Base-by-base conservation (phyloP, 2,113 vertebrate genomes). In the Pollimyrus isidori region DNA sequence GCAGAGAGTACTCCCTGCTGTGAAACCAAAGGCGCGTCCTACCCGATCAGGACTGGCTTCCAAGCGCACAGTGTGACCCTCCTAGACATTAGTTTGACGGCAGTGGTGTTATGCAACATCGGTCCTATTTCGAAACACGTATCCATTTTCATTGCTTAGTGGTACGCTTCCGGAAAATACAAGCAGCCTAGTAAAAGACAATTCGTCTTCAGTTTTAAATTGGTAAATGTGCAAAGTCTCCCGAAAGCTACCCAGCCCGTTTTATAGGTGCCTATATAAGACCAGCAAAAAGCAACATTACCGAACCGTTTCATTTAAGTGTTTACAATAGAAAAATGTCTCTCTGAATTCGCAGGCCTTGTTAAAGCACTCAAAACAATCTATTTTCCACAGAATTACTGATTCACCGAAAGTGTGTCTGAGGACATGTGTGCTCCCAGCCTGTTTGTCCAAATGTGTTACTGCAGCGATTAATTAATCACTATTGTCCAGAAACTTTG, bases 71-170 rank as follows among this genome's bases (percentile, higher is more conserved):
- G 3, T 23, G 49, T 50, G 39, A 50, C 13, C 45, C 48, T 86
- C 7, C n/a, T 52, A 89, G 88, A 82, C 88, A 89, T 69, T 88
- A 88, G 85, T 39, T 87, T 86, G 88, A 89, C 21, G n/a, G 80
- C 88, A 84, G 21, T 86, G 30, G 13, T 3, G 91, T 95, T 95
- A 94, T 92, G 93, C 89, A 96, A 95, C 91, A 89, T 86, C 92
- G 86, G 90, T 93, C 92, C 92, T 83, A 90, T 88, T 90, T 91
- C 42, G 50, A 90, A 87, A 84, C 88, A 62, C 87, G 88, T 87
- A 93, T 91, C 89, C 82, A 89, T 92, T 94, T 89, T 95, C 92
- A 95, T 94, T 92, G 93, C 93, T 94, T 94, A 88, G 92, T 94
- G 94, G 94, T 94, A 92, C 93, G 92, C 93, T 90, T 93, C 91